Percentiles rank a stretch among this genome's conserved stretches.
These are phyloP conservation scores for Dinomys branickii DNA, from an alignment of 2,113 vertebrate species.

Conservation along the genomic window DNA sequence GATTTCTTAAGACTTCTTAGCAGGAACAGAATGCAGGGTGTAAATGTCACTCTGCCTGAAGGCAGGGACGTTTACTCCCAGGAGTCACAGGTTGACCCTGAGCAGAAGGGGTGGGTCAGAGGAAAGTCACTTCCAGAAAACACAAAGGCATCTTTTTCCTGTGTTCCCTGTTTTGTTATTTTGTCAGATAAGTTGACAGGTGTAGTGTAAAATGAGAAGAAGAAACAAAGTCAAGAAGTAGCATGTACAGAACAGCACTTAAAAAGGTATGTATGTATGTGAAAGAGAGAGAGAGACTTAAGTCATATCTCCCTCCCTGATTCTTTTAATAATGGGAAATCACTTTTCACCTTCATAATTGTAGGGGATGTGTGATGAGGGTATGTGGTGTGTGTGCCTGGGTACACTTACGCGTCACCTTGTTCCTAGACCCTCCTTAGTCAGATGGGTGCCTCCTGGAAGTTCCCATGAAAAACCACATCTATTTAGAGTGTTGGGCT, in stretches of 20 bases:
- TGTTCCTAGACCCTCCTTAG: not conserved
- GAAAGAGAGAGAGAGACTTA: not conserved
- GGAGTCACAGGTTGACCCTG: not conserved
- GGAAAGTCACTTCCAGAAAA: not conserved
- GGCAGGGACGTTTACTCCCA: too few relatives aligned
- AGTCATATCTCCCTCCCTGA: not conserved
- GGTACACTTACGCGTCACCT: not conserved
- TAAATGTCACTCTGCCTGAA: not conserved
- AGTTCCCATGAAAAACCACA: slow-evolving; percentile 7
- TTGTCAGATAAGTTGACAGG: not conserved
- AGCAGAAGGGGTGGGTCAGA: not conserved
- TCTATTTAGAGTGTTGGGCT: not conserved
- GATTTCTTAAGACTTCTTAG: not conserved
- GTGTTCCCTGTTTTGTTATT: not conserved
- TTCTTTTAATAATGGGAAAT: not conserved
- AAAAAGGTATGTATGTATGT: too few relatives aligned
- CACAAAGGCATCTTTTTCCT: not conserved
- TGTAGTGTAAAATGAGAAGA: not conserved
- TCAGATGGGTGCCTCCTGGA: not conserved
- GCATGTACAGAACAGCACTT: not conserved
- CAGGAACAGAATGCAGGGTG: not conserved
- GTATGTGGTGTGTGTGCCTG: not conserved
- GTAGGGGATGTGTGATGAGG: not conserved
- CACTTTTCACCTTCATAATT: not conserved
- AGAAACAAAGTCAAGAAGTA: not conserved